Conservation (phyloP, 30 jellyfish, hydroid and myxozoan species). For the Hydra vulgaris region DNA sequence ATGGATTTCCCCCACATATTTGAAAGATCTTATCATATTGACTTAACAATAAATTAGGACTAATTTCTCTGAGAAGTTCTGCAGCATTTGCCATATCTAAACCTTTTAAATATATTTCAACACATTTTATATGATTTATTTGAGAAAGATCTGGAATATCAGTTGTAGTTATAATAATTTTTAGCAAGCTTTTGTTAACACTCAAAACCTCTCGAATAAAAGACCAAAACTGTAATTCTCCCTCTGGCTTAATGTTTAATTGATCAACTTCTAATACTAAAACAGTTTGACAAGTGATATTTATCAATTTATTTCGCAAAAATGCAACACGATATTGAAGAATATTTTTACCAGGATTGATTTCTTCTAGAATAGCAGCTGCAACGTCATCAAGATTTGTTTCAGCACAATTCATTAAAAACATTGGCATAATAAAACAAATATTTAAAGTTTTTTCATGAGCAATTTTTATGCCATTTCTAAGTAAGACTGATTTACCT, state of each 20-base stretch:
- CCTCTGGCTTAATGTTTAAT: constrained; percentile 1
- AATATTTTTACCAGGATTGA: neutral
- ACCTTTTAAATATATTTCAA: neutral
- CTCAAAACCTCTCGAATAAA: neutral
- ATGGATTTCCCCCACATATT: constrained; percentile 26
- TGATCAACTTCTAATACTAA: constrained; percentile 8
- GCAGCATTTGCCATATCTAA: neutral
- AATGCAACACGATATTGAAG: constrained; percentile 2
- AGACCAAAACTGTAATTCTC: neutral
- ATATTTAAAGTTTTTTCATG: neutral
- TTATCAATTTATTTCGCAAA: constrained; percentile 5
- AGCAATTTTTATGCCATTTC: neutral
- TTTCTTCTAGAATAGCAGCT: constrained; percentile 5
- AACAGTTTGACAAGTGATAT: neutral
- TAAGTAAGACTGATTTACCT: constrained; percentile 6
- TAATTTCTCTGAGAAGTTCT: constrained; percentile 6
- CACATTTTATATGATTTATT: neutral
- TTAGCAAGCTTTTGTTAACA: neutral
- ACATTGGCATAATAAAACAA: constrained; percentile 2
- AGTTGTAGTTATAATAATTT: constrained; percentile 9
- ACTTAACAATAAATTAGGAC: neutral
- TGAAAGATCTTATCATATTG: neutral
- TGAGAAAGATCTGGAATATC: constrained; percentile 8
- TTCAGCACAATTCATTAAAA: neutral
- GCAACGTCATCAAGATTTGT: constrained; percentile 21